These are phyloP conservation scores for Coronaproctus castanopsis DNA, from an alignment of 2,888 invertebrate species.

Conservation along the genomic window DNA sequence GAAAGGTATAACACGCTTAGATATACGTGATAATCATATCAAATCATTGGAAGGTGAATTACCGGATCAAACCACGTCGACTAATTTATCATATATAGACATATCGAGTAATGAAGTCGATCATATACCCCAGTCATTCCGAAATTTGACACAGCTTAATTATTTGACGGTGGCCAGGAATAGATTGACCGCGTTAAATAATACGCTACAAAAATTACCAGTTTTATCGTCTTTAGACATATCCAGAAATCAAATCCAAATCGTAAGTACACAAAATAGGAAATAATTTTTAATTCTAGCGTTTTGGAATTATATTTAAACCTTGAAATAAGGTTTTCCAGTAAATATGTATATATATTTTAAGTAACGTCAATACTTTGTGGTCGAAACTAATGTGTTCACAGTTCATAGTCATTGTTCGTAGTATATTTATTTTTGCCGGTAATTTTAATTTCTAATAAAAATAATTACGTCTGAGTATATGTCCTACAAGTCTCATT, in stretches of 20 bases:
- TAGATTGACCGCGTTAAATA: neutral
- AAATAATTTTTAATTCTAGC: too few species aligned
- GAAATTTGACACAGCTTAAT: neutral
- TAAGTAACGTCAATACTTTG: too few species aligned
- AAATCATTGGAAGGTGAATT: neutral
- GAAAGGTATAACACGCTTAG: neutral
- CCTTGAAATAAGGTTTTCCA: too few species aligned
- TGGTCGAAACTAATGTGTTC: too few species aligned
- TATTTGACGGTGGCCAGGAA: neutral
- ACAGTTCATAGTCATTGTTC: too few species aligned
- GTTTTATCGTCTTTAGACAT: neutral
- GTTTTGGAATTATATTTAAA: too few species aligned
- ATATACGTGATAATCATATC: neutral
- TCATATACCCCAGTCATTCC: neutral
- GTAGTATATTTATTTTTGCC: too few species aligned
- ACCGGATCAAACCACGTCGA: neutral
- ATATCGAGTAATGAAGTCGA: neutral
- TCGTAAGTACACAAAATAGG: neutral
- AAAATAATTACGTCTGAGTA: too few species aligned
- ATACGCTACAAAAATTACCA: neutral
- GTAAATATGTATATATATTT: too few species aligned
- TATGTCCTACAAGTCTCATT: too few species aligned
- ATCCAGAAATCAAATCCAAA: neutral
- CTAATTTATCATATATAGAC: neutral
- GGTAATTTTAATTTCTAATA: too few species aligned